Base-by-base conservation (phyloP, 64 coral and sea anemone species). In the Anthopleura sola region DNA sequence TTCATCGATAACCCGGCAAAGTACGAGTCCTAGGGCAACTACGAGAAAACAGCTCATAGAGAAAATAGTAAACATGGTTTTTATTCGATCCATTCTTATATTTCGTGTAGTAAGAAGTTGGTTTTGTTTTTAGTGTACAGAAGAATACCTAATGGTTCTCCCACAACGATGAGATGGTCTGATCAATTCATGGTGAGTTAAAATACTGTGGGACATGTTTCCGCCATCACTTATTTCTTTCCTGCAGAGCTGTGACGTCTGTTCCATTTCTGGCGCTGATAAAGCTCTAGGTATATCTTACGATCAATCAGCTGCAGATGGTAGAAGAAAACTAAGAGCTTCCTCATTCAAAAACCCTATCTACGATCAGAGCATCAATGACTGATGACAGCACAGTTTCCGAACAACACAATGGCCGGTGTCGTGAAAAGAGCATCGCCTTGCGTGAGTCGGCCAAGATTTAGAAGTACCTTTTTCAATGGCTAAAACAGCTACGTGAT, bases 301-400 rank as follows among this genome's bases (percentile, higher is more conserved):
- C 28, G 31, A 71, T 71, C 29, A 34, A 31, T 71, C 26, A 71
- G n/a, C 29, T 71, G 66, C 58, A 62, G 58, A 62, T 62, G 1
- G 21, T 62, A 62, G n/a, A 26, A n/a, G 23, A n/a, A 16, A 71
- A 71, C 66, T 71, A 71, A 71, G 66, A 71, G 66, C 66, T 71
- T 71, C 66, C 66, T 71, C 66, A 71, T 32, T 71, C 66, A 32
- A 71, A 71, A 12, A 34, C 28, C n/a, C 26, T 71, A 71, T 71
- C 66, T 71, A 34, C 66, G 31, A 71, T 34, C 29, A 34, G 24
- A 5, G 13, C 66, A 71, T 71, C 66, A 71, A 29, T 71, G 31
- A 71, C 66, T 31, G n/a, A n/a, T 32, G 28, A 31, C n/a, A 32
- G 31, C 21, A 62, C 24, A 34, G n/a, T n/a, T 71, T 13, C 28